Evolutionary conservation across 37 sponge, comb jelly and placozoan species (phyloP).

Genomic region (Geodia barretti): DNA sequence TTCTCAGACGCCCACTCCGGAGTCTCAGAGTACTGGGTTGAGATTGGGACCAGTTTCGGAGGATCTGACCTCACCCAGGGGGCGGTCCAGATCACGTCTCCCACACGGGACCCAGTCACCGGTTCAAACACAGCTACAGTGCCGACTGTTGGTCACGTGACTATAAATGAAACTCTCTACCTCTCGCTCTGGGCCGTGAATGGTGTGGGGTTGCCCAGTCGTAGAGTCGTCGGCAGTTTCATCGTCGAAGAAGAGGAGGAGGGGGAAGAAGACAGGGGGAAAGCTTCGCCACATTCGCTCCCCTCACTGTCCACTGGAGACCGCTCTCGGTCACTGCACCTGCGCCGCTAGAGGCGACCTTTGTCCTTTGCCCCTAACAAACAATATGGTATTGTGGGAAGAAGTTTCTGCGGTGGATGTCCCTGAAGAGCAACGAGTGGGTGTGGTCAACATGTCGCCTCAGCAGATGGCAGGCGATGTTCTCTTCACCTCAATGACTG

Average conservation of each 20-base stretch:
- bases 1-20: constrained; percentile 83
- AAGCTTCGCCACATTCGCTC: no score
- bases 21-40: constrained; percentile 38
- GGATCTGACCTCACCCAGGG: constrained; percentile 20
- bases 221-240: constrained; percentile 58
- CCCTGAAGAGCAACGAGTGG: no score
- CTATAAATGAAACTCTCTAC: constrained; percentile 13
- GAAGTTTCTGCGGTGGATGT: no score
- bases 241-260: constrained; percentile 3
- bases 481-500: constrained; percentile 35
- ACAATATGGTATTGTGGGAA: constrained; percentile 16
- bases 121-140: constrained; percentile 4
- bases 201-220: constrained; percentile 68
- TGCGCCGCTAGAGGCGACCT: constrained; percentile 63
- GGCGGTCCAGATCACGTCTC: neutral
- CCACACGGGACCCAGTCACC: neutral
- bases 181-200: constrained; percentile 79
- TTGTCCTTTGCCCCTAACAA: constrained; percentile 14
- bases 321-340: constrained; percentile 82
- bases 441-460: constrained; percentile 9
- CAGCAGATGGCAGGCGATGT: neutral
- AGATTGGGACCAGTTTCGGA: constrained; percentile 61
- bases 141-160: neutral
- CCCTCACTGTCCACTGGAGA: constrained; percentile 27
- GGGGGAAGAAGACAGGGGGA: constrained; percentile 24